Percentiles rank a stretch among this genome's conserved stretches.
Evolutionary conservation across 2,113 vertebrate genomes (phyloP).

Genomic region (Montifringilla adamsi): DNA sequence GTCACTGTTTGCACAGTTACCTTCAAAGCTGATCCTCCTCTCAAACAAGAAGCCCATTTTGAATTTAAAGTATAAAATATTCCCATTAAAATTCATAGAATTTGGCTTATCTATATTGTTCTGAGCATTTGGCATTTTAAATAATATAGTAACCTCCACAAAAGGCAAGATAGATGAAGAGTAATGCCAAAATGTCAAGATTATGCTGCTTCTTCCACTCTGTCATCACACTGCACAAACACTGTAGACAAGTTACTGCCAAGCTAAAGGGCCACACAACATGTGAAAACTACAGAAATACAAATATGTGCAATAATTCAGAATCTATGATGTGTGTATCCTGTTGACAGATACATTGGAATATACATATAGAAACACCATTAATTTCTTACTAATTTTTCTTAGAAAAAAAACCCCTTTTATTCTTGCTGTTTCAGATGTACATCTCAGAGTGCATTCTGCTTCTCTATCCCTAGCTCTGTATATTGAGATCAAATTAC

Average conservation of each 20-base stretch:
- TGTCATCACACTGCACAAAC: constrained; percentile 22
- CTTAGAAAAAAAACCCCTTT: background rate
- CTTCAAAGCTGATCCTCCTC: constrained; percentile 36
- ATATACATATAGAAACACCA: background rate
- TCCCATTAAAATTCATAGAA: constrained; percentile 47
- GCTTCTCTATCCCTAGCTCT: background rate
- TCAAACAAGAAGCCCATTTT: constrained; percentile 37
- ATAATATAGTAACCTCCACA: constrained; percentile 29
- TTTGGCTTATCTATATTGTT: constrained; percentile 47
- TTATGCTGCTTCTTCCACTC: background rate
- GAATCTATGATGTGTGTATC: background rate
- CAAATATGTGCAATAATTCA: background rate
- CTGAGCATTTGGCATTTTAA: constrained; percentile 54
- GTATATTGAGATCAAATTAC: background rate
- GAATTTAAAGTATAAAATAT: constrained; percentile 15
- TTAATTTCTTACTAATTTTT: background rate
- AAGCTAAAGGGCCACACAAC: background rate
- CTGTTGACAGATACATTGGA: background rate
- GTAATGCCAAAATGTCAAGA: constrained; percentile 56
- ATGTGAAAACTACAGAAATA: background rate
- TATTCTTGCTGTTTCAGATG: background rate
- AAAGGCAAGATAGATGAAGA: constrained; percentile 34
- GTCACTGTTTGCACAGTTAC: constrained; percentile 9
- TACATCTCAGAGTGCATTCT: background rate
- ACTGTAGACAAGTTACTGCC: background rate